Percentiles rank a stretch among this genome's conserved stretches.
phyloP scores from a whole-genome alignment of 2,888 invertebrate genomes.

The Monochamus alternatus region DNA sequence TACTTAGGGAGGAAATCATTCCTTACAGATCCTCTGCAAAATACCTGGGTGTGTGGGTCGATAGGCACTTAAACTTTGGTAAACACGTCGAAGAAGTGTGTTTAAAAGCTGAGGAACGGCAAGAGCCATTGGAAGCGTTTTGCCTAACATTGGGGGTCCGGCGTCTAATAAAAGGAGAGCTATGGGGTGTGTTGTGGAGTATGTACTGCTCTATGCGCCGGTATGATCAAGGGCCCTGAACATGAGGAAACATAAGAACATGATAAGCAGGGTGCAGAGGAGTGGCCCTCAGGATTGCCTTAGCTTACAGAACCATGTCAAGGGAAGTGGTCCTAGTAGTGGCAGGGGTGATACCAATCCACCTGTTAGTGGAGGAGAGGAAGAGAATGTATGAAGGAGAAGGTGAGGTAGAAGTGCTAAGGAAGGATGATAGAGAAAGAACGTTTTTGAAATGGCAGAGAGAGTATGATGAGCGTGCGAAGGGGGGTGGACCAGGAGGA shows the following conservation, averaged over 20 bases:
- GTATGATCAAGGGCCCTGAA: background rate
- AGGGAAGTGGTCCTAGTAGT: background rate
- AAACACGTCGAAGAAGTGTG: too few relatives aligned
- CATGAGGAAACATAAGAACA: background rate
- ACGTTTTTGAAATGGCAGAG: background rate
- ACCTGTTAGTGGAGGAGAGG: background rate
- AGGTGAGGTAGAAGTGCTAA: background rate
- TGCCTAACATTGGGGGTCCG: slow-evolving; percentile 2
- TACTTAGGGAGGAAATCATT: background rate
- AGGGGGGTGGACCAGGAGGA: background rate
- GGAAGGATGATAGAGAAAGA: background rate
- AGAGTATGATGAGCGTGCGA: background rate
- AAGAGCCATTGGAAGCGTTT: too few relatives aligned
- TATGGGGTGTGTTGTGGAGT: background rate
- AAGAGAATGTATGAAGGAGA: background rate
- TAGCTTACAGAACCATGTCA: background rate
- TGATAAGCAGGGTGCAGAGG: background rate
- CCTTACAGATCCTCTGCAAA: background rate
- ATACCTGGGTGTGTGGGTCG: too few relatives aligned
- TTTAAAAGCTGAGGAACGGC: too few relatives aligned
- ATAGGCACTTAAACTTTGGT: too few relatives aligned
- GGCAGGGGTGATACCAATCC: background rate
- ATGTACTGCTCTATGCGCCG: background rate
- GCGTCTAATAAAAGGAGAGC: background rate
- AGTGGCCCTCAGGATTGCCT: background rate